Percentiles rank a stretch among this genome's conserved stretches.
Conservation (phyloP, 2,888 invertebrate genomes). For the Incurvaria masculella region DNA sequence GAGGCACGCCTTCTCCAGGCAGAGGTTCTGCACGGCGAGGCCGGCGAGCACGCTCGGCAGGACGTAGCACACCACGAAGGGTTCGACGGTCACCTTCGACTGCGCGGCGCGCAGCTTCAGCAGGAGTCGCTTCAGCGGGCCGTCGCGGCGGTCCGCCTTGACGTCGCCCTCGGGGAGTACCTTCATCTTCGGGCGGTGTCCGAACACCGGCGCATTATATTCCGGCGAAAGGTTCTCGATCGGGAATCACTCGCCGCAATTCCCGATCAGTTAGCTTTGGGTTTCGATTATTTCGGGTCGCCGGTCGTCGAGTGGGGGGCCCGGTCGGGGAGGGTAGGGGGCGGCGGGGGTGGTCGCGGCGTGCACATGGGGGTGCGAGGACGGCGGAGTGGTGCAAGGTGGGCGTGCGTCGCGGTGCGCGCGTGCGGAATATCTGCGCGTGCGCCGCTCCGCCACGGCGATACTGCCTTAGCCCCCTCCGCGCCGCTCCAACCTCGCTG, state of each 20-base stretch:
- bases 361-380: background rate
- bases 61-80: slow-evolving; percentile 63
- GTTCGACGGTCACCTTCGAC: slow-evolving; percentile 61
- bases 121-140: slow-evolving; percentile 36
- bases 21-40: slow-evolving; percentile 53
- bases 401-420: slow-evolving; percentile 26
- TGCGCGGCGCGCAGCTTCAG: slow-evolving; percentile 41
- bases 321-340: background rate
- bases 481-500: slow-evolving; percentile 27
- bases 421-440: slow-evolving; percentile 27
- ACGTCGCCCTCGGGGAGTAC: slow-evolving; percentile 29
- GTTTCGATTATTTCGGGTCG: background rate
- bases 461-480: slow-evolving; percentile 37
- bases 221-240: background rate
- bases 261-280: background rate
- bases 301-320: background rate
- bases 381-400: slow-evolving; percentile 6
- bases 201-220: background rate
- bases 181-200: too few species aligned
- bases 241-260: background rate
- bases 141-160: slow-evolving; percentile 23
- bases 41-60: slow-evolving; percentile 66
- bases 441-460: slow-evolving; percentile 28
- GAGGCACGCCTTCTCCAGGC: slow-evolving; percentile 58
- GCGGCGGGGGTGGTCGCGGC: background rate